A percentile compares a stretch with the other conserved stretches of the same genome.
Evolutionary conservation across 2,888 invertebrate species (phyloP).

Genomic region (Limenitis camilla): DNA sequence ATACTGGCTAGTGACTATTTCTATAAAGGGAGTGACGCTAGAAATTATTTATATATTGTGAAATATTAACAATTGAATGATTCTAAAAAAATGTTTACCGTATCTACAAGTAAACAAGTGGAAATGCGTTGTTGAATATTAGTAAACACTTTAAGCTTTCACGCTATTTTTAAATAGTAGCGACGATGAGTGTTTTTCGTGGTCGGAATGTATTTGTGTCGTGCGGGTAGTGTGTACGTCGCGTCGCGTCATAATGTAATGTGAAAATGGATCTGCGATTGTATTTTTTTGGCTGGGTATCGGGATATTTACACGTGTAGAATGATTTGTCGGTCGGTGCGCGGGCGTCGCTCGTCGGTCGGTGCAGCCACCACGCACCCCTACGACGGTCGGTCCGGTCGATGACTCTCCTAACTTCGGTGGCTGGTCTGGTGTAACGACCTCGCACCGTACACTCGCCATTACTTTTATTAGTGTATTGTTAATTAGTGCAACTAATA

Average conservation of each 20-base stretch:
- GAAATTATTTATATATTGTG: too few relatives aligned
- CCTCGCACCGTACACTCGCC: slow-evolving; percentile 44
- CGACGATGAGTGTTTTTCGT: slow-evolving; percentile 9
- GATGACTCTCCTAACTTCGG: slow-evolving; percentile 17
- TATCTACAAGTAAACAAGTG: neutral
- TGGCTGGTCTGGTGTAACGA: slow-evolving; percentile 44
- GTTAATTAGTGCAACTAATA: slow-evolving; percentile 42
- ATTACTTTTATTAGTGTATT: slow-evolving; percentile 40
- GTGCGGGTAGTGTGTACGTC: neutral
- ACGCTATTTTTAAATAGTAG: slow-evolving; percentile 18
- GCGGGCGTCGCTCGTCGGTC: slow-evolving; percentile 6
- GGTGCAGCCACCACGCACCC: slow-evolving; percentile 14
- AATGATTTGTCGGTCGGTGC: neutral
- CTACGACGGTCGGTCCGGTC: slow-evolving; percentile 16
- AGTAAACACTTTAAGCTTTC: slow-evolving; percentile 13
- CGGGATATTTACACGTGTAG: slow-evolving; percentile 19
- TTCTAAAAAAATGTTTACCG: neutral
- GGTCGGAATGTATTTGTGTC: slow-evolving; percentile 11
- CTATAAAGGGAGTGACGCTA: too few relatives aligned
- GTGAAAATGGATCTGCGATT: slow-evolving; percentile 12
- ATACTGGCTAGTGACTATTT: too few relatives aligned
- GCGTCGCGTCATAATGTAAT: slow-evolving; percentile 13
- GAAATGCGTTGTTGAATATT: too few relatives aligned
- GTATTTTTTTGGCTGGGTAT: too few relatives aligned
- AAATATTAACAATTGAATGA: too few relatives aligned